Conservation (phyloP, 2,888 invertebrate genomes). For the Thereva unica region DNA sequence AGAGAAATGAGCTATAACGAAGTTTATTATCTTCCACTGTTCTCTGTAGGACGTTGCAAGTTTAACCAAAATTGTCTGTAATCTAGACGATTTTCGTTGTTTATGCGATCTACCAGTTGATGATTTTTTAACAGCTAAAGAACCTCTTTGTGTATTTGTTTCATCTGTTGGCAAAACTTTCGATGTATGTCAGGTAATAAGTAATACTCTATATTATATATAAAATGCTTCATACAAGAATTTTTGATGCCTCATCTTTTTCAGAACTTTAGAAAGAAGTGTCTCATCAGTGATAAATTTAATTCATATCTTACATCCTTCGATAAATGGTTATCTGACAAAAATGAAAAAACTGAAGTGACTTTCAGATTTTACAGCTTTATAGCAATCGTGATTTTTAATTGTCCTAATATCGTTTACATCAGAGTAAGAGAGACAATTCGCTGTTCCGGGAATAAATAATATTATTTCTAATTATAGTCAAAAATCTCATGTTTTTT, state of each 20-base stretch:
- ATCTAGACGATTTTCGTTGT: slow-evolving; percentile 49
- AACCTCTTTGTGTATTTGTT: slow-evolving; percentile 54
- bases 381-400: slow-evolving; percentile 55
- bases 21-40: not conserved
- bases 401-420: slow-evolving; percentile 54
- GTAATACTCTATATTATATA: not conserved
- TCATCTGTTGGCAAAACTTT: slow-evolving; percentile 51
- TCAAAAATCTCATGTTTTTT: slow-evolving; percentile 58
- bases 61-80: slow-evolving; percentile 48
- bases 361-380: slow-evolving; percentile 54
- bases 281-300: slow-evolving; percentile 51
- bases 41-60: slow-evolving; percentile 46
- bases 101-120: slow-evolving; percentile 46
- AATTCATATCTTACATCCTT: slow-evolving; percentile 53
- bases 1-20: not conserved
- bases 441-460: not conserved
- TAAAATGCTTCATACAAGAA: not conserved
- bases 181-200: slow-evolving; percentile 37
- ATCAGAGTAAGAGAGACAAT: slow-evolving; percentile 47
- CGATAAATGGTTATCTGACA: slow-evolving; percentile 52
- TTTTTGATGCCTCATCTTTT: not conserved
- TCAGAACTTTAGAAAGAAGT: slow-evolving; percentile 46
- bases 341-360: slow-evolving; percentile 50
- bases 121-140: slow-evolving; percentile 50
- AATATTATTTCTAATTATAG: slow-evolving; percentile 36